Evolutionary conservation across 2,797 vertebrate genomes (phyloP).

Genomic region (Mormyrops boulengeri): DNA sequence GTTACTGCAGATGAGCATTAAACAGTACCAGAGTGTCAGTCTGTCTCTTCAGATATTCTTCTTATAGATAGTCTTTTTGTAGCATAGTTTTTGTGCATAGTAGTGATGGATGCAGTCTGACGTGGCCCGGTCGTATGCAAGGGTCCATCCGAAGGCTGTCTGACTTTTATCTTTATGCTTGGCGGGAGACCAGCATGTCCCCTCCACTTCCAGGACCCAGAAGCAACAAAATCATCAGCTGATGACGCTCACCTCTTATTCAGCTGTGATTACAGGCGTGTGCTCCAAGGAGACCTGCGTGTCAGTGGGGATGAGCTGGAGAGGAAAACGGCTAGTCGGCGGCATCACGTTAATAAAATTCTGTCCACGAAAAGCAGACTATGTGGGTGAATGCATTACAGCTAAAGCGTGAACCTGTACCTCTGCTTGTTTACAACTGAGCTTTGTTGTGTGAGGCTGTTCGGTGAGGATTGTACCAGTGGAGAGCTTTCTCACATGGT

Average conservation of each 20-base stretch:
- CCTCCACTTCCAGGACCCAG: neutral
- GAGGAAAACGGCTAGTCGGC: neutral
- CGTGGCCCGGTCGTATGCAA: neutral
- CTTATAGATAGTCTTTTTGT: neutral
- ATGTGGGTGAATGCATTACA: constrained; percentile 37
- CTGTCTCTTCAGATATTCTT: neutral
- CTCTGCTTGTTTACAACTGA: neutral
- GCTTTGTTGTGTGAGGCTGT: neutral
- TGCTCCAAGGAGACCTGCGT: neutral
- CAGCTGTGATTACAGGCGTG: neutral
- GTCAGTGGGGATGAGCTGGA: neutral
- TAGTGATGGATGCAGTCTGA: neutral
- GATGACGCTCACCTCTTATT: neutral
- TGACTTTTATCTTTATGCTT: neutral
- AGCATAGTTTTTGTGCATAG: neutral
- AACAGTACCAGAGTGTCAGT: neutral
- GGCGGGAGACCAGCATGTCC: neutral
- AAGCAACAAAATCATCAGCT: neutral
- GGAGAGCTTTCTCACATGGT: neutral
- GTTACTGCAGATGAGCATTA: neutral
- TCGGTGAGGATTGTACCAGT: neutral
- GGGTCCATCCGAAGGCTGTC: neutral
- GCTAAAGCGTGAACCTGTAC: constrained; percentile 20
- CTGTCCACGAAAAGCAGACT: constrained; percentile 30
- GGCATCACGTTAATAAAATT: constrained; percentile 28